Percentiles rank a stretch among this genome's conserved stretches.
Conservation (phyloP, 2,888 invertebrate species). For the Chironomus riparius region DNA sequence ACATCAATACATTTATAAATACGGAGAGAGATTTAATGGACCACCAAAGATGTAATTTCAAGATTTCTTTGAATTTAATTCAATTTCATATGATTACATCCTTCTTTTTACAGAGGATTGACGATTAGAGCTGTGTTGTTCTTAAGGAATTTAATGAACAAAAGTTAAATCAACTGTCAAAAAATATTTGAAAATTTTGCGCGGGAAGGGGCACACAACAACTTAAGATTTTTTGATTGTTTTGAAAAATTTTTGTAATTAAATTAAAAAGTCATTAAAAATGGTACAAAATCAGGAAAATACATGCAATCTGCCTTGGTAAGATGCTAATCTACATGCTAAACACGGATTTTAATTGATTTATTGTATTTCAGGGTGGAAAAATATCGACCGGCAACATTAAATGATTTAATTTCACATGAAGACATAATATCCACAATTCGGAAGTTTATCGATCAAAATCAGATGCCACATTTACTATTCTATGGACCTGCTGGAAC, state of each 20-base stretch:
- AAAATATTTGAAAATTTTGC: not conserved
- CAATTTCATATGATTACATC: not conserved
- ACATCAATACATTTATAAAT: constrained; percentile 30
- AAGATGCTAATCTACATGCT: constrained; percentile 32
- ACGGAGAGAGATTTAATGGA: not conserved
- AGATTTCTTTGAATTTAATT: not conserved
- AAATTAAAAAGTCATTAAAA: not conserved
- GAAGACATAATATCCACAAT: constrained; percentile 93
- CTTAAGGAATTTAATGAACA: not conserved
- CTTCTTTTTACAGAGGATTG: too few relatives aligned
- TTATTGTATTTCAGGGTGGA: constrained; percentile 73
- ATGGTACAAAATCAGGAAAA: constrained; percentile 27
- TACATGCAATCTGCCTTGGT: constrained; percentile 53
- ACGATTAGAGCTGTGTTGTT: too few relatives aligned
- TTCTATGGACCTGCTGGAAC: constrained; percentile 99
- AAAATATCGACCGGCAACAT: constrained; percentile 87
- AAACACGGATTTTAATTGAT: constrained; percentile 14
- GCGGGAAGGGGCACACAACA: not conserved
- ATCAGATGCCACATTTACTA: constrained; percentile 88
- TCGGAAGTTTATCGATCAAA: constrained; percentile 77
- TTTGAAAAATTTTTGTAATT: too few relatives aligned
- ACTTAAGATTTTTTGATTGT: not conserved
- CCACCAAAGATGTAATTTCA: not conserved
- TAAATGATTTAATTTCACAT: constrained; percentile 93
- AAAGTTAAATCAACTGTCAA: not conserved